These are phyloP conservation scores for Spisula solida DNA, from an alignment of 2,888 invertebrate species.

Conservation along the genomic window DNA sequence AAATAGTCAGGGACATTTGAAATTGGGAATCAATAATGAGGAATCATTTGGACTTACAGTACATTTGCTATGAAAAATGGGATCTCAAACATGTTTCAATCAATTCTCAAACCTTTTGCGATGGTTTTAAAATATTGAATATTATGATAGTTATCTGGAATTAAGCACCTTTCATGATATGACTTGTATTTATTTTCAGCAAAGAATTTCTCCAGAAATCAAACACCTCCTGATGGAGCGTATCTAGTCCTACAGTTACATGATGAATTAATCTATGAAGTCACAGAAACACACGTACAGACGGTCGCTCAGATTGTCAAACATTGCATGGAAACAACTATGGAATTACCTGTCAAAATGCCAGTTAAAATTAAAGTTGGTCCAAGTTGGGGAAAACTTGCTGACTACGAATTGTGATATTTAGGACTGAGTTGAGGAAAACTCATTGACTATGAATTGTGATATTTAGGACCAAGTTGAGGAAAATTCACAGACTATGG, in stretches of 20 bases:
- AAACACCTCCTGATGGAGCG: conserved; percentile 86
- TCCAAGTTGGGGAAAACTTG: conserved; percentile 91
- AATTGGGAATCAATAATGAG: too few species aligned
- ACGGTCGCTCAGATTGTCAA: conserved; percentile 90
- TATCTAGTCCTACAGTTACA: conserved; percentile 95
- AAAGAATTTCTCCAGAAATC: conserved; percentile 44
- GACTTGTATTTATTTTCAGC: conserved; percentile 28
- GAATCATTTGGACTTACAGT: too few species aligned
- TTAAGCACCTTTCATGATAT: too few species aligned
- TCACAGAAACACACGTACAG: conserved; percentile 89
- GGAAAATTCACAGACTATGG: too few species aligned
- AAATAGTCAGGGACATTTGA: too few species aligned
- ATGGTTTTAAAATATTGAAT: too few species aligned
- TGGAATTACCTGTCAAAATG: conserved; percentile 92
- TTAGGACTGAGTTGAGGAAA: conserved; percentile 93
- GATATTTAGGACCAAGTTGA: too few species aligned
- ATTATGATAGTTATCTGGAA: too few species aligned
- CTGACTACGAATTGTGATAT: conserved; percentile 38
- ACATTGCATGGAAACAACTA: conserved; percentile 93
- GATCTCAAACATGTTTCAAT: too few species aligned
- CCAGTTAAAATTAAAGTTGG: conserved; percentile 96
- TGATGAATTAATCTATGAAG: conserved; percentile 98
- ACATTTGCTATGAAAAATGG: too few species aligned
- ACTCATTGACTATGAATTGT: conserved; percentile 34
- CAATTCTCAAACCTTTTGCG: too few species aligned